phyloP scores from a whole-genome alignment of 2,797 vertebrate genomes.

The Sphaeramia orbicularis region DNA sequence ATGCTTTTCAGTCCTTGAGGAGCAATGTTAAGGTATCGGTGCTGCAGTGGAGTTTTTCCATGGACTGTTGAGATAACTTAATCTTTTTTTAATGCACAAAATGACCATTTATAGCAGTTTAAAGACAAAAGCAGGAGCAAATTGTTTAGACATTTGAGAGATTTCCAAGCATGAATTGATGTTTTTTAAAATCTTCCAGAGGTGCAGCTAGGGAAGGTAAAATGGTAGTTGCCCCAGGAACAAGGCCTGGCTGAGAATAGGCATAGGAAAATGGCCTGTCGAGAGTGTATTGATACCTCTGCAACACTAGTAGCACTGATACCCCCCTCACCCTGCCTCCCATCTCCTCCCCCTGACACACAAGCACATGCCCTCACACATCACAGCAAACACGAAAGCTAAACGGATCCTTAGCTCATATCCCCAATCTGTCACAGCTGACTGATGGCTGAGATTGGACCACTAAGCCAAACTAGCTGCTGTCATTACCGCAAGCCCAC shows the following conservation, averaged over 20 bases:
- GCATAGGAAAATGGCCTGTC: slow-evolving; percentile 85
- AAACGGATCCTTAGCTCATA: slow-evolving; percentile 83
- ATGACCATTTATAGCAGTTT: background rate
- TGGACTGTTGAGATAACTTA: slow-evolving; percentile 5
- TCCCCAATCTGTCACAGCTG: slow-evolving; percentile 85
- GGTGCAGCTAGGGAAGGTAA: slow-evolving; percentile 73
- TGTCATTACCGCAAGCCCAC: slow-evolving; percentile 77
- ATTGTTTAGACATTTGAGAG: slow-evolving; percentile 30
- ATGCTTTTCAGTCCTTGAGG: slow-evolving; percentile 6
- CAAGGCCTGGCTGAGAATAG: slow-evolving; percentile 82
- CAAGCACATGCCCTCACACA: slow-evolving; percentile 55
- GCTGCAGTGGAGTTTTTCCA: slow-evolving; percentile 11
- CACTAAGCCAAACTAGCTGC: slow-evolving; percentile 78
- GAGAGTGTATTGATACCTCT: slow-evolving; percentile 86
- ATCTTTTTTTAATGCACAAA: background rate
- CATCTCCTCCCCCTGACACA: slow-evolving; percentile 56
- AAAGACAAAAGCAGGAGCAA: slow-evolving; percentile 5
- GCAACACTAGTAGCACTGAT: slow-evolving; percentile 81
- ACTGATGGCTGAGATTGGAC: slow-evolving; percentile 83
- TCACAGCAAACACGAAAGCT: slow-evolving; percentile 73
- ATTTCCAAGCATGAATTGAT: slow-evolving; percentile 41
- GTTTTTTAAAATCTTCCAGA: slow-evolving; percentile 66
- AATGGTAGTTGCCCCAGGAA: slow-evolving; percentile 88
- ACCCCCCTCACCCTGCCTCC: slow-evolving; percentile 33
- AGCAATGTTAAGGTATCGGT: background rate